Conservation (phyloP, 2,797 vertebrate species). For the Adelosebastes latens region DNA sequence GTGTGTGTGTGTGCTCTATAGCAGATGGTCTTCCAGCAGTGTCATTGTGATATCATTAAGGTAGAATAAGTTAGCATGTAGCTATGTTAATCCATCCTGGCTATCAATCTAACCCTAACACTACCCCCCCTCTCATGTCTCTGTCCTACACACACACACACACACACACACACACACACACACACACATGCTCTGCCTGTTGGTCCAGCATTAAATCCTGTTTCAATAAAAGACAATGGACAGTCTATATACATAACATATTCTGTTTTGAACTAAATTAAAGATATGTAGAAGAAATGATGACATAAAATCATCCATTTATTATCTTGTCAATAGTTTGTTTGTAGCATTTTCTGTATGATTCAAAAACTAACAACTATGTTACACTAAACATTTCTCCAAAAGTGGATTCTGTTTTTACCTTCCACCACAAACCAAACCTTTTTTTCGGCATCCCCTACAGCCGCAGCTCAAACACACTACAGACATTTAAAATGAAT, state of each 20-base stretch:
- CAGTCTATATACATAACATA: not conserved
- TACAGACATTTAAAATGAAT: no score
- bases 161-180: conserved; percentile 7
- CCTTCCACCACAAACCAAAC: no score
- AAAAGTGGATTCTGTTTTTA: no score
- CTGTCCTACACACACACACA: conserved; percentile 26
- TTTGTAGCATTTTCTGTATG: not conserved
- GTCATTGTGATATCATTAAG: conserved; percentile 26
- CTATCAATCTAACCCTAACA: not conserved
- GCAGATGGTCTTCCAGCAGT: conserved; percentile 50
- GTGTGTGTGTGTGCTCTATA: not conserved
- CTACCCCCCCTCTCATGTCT: not conserved
- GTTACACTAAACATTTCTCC: no score
- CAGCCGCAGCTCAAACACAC: no score
- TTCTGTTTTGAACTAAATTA: not conserved
- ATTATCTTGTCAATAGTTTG: not conserved
- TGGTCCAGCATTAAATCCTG: no score
- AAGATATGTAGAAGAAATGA: not conserved
- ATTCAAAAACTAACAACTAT: not conserved
- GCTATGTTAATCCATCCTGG: conserved; percentile 47
- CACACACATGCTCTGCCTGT: not conserved
- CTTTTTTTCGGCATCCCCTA: no score
- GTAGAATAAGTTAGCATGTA: conserved; percentile 29
- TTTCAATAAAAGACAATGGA: not conserved
- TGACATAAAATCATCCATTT: not conserved